Evolutionary conservation across 1,140 invertebrate genomes (phyloP).

Genomic region (Leptinotarsa texana): DNA sequence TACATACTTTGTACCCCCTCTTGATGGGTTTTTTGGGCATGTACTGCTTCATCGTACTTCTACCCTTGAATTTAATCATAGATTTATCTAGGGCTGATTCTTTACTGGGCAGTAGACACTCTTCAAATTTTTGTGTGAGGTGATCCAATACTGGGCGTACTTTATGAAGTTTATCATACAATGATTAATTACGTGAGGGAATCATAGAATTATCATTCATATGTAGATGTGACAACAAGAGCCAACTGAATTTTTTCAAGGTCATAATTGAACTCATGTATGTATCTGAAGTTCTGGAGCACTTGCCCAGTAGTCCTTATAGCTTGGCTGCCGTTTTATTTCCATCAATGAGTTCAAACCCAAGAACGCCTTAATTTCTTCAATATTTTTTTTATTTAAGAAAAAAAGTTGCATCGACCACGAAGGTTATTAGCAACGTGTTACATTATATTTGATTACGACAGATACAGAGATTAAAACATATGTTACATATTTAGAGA

Average conservation of each 20-base stretch:
- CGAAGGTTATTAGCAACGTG: too few relatives aligned
- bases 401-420: too few relatives aligned
- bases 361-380: too few relatives aligned
- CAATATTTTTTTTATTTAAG: too few relatives aligned
- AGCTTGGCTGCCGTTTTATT: constrained; percentile 30
- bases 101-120: constrained; percentile 23
- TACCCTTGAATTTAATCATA: constrained; percentile 53
- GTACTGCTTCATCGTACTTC: constrained; percentile 21
- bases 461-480: too few relatives aligned
- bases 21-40: constrained; percentile 54
- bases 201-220: constrained; percentile 44
- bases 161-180: constrained; percentile 47
- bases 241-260: constrained; percentile 27
- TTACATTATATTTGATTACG: too few relatives aligned
- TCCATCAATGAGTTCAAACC: constrained; percentile 3
- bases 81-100: constrained; percentile 19
- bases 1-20: constrained; percentile 55
- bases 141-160: constrained; percentile 20
- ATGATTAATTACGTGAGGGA: constrained; percentile 28
- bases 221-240: constrained; percentile 41
- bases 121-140: constrained; percentile 28
- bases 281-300: constrained; percentile 25
- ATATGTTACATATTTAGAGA: too few relatives aligned
- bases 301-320: constrained; percentile 25
- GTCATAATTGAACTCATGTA: constrained; percentile 24